Conservation (phyloP, 2,888 invertebrate genomes). For the Nebria salina region DNA sequence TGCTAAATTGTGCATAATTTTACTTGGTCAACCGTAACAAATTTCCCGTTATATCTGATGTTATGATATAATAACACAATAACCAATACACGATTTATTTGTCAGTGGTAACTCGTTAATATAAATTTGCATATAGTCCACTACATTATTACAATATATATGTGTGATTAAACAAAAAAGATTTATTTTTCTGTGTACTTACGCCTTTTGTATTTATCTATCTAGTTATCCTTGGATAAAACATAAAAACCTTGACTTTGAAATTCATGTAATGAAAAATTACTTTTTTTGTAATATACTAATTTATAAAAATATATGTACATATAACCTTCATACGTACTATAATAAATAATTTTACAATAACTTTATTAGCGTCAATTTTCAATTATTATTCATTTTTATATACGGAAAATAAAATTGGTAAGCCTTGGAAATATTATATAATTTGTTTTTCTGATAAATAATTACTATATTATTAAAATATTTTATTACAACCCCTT, state of each 20-base stretch:
- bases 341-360: neutral
- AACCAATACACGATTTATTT: neutral
- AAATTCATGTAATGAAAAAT: neutral
- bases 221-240: neutral
- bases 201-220: no score
- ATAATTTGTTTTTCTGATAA: neutral
- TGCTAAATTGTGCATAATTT: slow-evolving; percentile 9
- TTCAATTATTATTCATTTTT: neutral
- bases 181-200: no score
- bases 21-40: slow-evolving; percentile 13
- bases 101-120: slow-evolving; percentile 9
- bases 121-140: neutral
- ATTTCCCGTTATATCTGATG: slow-evolving; percentile 7
- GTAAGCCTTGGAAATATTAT: neutral
- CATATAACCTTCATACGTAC: neutral
- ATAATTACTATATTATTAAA: neutral
- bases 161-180: no score
- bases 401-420: neutral
- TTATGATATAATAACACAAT: slow-evolving; percentile 20
- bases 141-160: no score
- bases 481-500: no score
- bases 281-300: neutral
- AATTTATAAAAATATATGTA: neutral
- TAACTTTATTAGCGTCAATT: neutral
- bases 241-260: neutral